Percentiles rank a stretch among this genome's conserved stretches.
These are phyloP conservation scores for Orius insidiosus DNA, from an alignment of 1,140 invertebrate species.

Conservation along the genomic window DNA sequence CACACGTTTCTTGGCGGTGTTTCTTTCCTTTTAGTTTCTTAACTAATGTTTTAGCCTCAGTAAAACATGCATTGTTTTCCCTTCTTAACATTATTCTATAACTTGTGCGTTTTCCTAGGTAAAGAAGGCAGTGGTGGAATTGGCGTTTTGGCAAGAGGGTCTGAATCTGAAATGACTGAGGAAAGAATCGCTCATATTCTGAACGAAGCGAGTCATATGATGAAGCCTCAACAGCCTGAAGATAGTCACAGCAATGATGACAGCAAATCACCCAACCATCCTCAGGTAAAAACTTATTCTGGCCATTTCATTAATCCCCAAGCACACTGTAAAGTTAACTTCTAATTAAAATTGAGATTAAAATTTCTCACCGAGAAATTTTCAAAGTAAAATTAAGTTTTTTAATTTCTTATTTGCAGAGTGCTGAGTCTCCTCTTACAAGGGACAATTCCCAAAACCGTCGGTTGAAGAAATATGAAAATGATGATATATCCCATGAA, in stretches of 20 bases:
- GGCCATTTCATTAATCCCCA: neutral
- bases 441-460: constrained; percentile 37
- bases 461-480: constrained; percentile 68
- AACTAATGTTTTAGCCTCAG: neutral
- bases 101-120: constrained; percentile 31
- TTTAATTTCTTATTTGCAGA: constrained; percentile 9
- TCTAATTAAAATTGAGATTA: neutral
- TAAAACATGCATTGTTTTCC: neutral
- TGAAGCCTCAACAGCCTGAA: constrained; percentile 31
- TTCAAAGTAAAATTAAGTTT: neutral
- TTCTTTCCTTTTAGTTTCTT: constrained; percentile 1
- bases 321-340: neutral
- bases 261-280: constrained; percentile 53
- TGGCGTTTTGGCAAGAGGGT: constrained; percentile 40
- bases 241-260: constrained; percentile 55
- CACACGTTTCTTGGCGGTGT: constrained; percentile 4
- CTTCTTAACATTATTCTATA: neutral
- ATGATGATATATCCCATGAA: constrained; percentile 90
- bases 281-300: constrained; percentile 16
- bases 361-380: neutral
- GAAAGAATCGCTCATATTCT: constrained; percentile 88
- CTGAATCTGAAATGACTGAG: constrained; percentile 68
- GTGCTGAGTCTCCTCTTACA: constrained; percentile 14
- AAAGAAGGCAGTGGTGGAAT: constrained; percentile 55
- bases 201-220: constrained; percentile 67